A percentile compares a stretch with the other conserved stretches of the same genome.
Evolutionary conservation across 1,140 invertebrate genomes (phyloP).

Genomic region (Calycopis cecrops): DNA sequence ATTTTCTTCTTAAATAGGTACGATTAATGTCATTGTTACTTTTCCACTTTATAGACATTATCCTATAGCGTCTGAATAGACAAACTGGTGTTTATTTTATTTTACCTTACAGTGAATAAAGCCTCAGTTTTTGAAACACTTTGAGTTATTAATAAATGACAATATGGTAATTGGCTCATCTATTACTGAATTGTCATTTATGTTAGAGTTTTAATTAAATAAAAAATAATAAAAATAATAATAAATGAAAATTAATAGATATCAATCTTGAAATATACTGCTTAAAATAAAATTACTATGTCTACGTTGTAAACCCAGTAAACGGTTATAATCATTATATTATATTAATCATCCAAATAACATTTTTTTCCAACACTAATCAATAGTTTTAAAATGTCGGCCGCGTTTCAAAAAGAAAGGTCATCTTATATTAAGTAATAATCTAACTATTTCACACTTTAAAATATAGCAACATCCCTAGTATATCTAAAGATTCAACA

Average conservation of each 20-base stretch:
- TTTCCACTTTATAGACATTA: constrained; percentile 26
- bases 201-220: neutral
- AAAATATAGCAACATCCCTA: constrained; percentile 4
- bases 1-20: neutral
- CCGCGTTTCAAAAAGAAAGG: constrained; percentile 25
- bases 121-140: constrained; percentile 44
- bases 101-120: constrained; percentile 62
- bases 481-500: constrained; percentile 17
- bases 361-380: too few relatives aligned
- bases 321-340: too few relatives aligned
- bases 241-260: too few relatives aligned
- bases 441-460: constrained; percentile 5
- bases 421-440: constrained; percentile 10
- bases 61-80: constrained; percentile 11
- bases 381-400: too few relatives aligned
- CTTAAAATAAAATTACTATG: too few relatives aligned
- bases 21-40: neutral
- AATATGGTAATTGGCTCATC: constrained; percentile 8
- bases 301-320: too few relatives aligned
- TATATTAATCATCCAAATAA: too few relatives aligned
- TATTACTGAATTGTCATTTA: constrained; percentile 4
- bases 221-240: too few relatives aligned
- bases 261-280: too few relatives aligned
- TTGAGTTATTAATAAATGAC: neutral
- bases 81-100: constrained; percentile 53